Base-by-base conservation (phyloP, 1,140 invertebrate species). In the Archegozetes longisetosus region DNA sequence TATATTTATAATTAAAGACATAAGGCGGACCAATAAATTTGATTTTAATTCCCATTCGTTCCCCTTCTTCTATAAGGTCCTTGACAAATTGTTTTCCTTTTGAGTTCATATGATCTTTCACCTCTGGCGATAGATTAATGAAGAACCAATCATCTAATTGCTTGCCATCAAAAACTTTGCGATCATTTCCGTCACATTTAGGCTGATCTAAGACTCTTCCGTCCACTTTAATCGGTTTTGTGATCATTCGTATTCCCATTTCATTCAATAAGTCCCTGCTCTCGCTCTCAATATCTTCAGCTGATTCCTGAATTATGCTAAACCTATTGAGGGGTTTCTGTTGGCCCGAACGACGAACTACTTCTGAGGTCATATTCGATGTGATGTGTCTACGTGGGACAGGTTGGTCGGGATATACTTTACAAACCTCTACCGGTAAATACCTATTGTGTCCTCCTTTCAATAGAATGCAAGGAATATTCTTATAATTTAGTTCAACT, bases 231-330 rank as follows among this genome's bases (percentile, higher is more conserved):
- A 68, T 32, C 22, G 64, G 63, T 2, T 55, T 51, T 2, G 32
- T 20, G 13, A n/a, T 22, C 4, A 68, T 17, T 29, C 49, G 47
- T 0, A 68, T 62, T 1, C 61, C 63, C 60, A 73, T 73, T 49
- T 61, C 63, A 22, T 62, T 48, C 24, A 68, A 58, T 58, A 64
- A 65, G 2, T 53, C 62, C 29, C 64, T 63, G 22, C 61, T 22
- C 2, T 55, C 2, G 13, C 14, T 13, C 2, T 17, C 20, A 55
- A 22, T 47, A 25, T 23, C 2, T 28, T n/a, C 23, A 26, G 2
- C 2, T 25, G 22, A 20, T 13, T 20, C 12, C 12, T 24, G 14
- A 55, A 47, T 13, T 28, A 22, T 20, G 26, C 28, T 13, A 55
- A 55, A 47, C 28, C 22, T 14, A 28, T 22, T 1, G 13, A 1